Evolutionary conservation across 2,113 vertebrate species (phyloP), one percentile per base, ranked within the genome.

Genomic region (Lepus americanus): DNA sequence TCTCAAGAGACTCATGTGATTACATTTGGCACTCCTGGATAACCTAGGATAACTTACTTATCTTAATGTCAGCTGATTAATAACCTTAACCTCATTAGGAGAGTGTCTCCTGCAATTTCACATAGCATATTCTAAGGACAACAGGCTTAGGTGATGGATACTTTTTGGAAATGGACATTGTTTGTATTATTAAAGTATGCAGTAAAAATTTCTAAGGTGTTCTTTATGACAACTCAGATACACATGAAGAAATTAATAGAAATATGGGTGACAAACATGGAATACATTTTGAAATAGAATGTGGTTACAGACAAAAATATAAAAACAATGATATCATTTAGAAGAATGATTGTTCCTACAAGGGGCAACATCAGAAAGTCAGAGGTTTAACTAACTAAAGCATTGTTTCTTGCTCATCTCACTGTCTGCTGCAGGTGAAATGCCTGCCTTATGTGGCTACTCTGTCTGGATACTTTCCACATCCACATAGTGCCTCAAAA

Each of bases 231-330:
- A 44, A 44, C 44, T 44, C 44, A 44, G 44, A 44, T 44, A 44
- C 44, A 44, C 44, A 44, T 44, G 44, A 44, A 44, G 44, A 44
- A 44, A 44, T 44, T 6, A 44, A 44, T 39, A 84, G 19, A 1
- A 84, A 84, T 84, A 84, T 55, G 5, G 12, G 6, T 70, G 39
- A 70, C 86, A 6, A 76, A 76, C 33, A 85, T 89, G 20, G 19
- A 92, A 76, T 70, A 29, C 29, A 80, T 80, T 76, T 11, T 80
- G 79, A 85, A 92, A 89, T 67, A 19, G 22, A 89, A 73, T 81
- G 2, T 27, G 22, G 17, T 84, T 83, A 27, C 49, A 78, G 6
- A 49, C 14, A 3, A 73, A 5, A 69, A 78, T 67, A 80, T 91
- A 64, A 88, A 79, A 88, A 73, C 6, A 73, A 66, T 31, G 74